These are phyloP conservation scores for Gari tellinella DNA, from an alignment of 2,888 invertebrate species.

Conservation along the genomic window DNA sequence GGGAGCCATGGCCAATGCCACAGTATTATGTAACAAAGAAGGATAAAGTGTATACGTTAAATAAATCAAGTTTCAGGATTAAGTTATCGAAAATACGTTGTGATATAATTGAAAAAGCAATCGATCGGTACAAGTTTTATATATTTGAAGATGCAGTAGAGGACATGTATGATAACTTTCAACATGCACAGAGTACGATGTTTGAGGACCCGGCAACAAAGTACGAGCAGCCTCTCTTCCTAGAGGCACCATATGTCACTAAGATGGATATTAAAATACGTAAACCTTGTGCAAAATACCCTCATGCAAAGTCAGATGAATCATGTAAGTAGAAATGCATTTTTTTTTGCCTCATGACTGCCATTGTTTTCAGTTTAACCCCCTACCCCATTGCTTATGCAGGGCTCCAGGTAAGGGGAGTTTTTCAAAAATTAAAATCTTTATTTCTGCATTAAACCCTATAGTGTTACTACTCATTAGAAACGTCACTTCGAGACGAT, in stretches of 20 bases:
- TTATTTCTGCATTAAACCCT: too few relatives aligned
- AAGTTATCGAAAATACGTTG: constrained; percentile 85
- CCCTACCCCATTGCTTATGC: too few relatives aligned
- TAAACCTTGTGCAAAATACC: constrained; percentile 73
- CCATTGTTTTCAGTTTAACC: too few relatives aligned
- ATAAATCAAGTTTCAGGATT: constrained; percentile 68
- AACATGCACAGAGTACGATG: constrained; percentile 74
- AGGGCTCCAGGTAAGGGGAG: too few relatives aligned
- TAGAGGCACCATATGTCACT: constrained; percentile 65
- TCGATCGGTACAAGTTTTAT: constrained; percentile 86
- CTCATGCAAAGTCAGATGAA: constrained; percentile 74
- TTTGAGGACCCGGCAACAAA: constrained; percentile 68
- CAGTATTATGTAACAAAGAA: constrained; percentile 84
- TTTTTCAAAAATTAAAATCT: too few relatives aligned
- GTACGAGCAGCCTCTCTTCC: constrained; percentile 67
- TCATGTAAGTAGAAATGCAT: constrained; percentile 73
- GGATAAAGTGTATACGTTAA: constrained; percentile 71
- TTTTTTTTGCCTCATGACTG: too few relatives aligned
- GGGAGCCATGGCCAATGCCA: constrained; percentile 90
- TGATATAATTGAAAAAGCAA: constrained; percentile 87
- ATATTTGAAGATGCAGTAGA: constrained; percentile 82
- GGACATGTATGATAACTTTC: constrained; percentile 79
- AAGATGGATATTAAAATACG: constrained; percentile 72
- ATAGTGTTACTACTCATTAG: too few relatives aligned
- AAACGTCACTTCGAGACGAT: too few relatives aligned